These are phyloP conservation scores for Netelia melanura DNA, from an alignment of 2,888 invertebrate species.

Conservation along the genomic window DNA sequence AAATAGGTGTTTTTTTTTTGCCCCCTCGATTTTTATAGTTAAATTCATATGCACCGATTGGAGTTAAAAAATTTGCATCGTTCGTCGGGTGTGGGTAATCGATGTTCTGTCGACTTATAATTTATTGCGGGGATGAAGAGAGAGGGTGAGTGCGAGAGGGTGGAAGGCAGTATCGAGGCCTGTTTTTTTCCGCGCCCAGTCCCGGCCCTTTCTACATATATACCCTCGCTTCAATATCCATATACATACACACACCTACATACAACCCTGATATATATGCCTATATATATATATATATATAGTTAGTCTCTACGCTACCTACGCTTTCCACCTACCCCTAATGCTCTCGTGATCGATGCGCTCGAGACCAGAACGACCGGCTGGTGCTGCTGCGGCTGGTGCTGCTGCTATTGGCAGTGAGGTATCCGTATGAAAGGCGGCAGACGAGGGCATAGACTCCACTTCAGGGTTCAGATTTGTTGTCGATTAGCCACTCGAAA, in stretches of 20 bases:
- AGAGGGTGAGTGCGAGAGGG: constrained; percentile 31
- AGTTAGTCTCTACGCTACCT: neutral
- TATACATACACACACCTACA: neutral
- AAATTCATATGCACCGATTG: constrained; percentile 63
- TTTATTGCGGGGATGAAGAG: constrained; percentile 65
- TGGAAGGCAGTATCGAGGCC: constrained; percentile 46
- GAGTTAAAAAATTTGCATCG: constrained; percentile 66
- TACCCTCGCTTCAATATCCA: constrained; percentile 4
- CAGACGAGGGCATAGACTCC: constrained; percentile 70
- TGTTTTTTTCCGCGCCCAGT: constrained; percentile 48
- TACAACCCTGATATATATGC: neutral
- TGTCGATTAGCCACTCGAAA: constrained; percentile 76
- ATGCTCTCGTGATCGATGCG: constrained; percentile 74
- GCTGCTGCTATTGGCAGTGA: constrained; percentile 61
- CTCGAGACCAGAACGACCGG: constrained; percentile 62
- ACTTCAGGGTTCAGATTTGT: constrained; percentile 77
- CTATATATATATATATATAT: constrained; percentile 28
- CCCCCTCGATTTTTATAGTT: constrained; percentile 35
- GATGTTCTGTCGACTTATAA: constrained; percentile 70
- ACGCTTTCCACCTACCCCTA: constrained; percentile 59
- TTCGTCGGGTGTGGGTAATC: constrained; percentile 68
- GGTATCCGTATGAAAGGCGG: constrained; percentile 70
- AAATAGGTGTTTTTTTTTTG: constrained; percentile 4
- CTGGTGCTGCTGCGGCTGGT: constrained; percentile 56
- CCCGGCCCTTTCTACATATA: constrained; percentile 2